Evolutionary conservation across 1,140 invertebrate genomes (phyloP), one percentile per base, ranked within the genome.

Genomic region (Drosophila pseudoobscura): DNA sequence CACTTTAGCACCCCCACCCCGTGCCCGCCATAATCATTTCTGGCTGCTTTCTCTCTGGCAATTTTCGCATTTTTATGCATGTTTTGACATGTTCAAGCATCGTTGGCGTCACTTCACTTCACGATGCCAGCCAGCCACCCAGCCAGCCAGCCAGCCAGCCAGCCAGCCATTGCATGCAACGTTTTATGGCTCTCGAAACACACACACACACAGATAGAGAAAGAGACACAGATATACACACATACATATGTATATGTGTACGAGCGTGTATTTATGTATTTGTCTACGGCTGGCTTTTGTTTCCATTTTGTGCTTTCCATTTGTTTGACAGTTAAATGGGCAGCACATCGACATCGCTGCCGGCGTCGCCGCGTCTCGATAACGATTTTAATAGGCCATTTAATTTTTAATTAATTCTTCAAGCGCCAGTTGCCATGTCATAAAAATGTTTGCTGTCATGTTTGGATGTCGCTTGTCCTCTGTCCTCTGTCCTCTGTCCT

Each of bases 331-430:
- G 35, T 70, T 69, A 69, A 70, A 70, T 70, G 66, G 66, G 44
- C 64, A 69, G 35, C 9, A 35, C 44, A 20, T 24, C n/a, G 22
- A 24, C 57, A 8, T 46, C 44, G 52, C 47, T 78, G 62, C 39
- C 52, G 73, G 74, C 82, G 82, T 78, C 82, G 43, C 64, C 9
- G 74, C 82, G 83, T 85, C 82, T 87, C 83, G 82, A 85, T 85
- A 85, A 85, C 82, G 82, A 87, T 85, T 85, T 85, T 87, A 85
- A 85, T 85, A 85, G 82, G 82, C 82, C 82, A 85, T 85, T 85
- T 87, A 85, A 85, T 85, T 85, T 85, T 85, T 85, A 85, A 85
- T 85, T 85, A 87, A 85, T 85, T 85, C 83, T 75, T 85, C 82
- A 87, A 87, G 82, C 82, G 82, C 83, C 82, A 87, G 75, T 85